Percentiles rank a stretch among this genome's conserved stretches.
Conservation (phyloP, 2,113 vertebrate species). For the Cyanoderma ruficeps region DNA sequence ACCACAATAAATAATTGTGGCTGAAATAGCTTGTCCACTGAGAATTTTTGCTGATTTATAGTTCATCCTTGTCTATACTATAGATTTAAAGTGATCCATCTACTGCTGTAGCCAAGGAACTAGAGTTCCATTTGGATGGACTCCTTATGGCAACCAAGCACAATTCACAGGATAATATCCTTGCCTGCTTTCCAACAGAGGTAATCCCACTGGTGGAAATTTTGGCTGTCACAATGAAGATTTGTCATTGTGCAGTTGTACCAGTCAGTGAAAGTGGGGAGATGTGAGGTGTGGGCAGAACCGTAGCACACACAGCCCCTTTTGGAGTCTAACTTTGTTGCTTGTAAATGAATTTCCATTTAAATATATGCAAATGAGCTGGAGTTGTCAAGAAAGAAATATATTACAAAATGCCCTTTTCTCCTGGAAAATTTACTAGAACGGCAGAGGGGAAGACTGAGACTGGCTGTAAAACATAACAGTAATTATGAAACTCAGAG, state of each 20-base stretch:
- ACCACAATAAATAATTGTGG: slow-evolving; percentile 7
- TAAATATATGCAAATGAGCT: not conserved
- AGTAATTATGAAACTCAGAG: not conserved
- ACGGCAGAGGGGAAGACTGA: not conserved
- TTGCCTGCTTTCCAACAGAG: not conserved
- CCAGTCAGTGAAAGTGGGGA: not conserved
- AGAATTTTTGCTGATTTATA: not conserved
- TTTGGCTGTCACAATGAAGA: not conserved
- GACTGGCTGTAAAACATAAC: not conserved
- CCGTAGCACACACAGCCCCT: not conserved
- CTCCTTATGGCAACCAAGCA: not conserved
- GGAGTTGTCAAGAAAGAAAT: not conserved
- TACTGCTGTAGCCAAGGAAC: not conserved
- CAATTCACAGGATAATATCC: not conserved
- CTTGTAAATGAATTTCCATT: not conserved
- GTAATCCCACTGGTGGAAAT: not conserved
- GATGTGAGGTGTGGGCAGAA: not conserved
- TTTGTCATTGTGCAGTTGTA: not conserved
- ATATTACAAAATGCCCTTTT: not conserved
- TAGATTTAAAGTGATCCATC: not conserved
- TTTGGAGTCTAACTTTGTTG: not conserved
- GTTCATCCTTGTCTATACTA: not conserved
- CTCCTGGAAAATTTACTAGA: not conserved
- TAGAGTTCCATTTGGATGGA: not conserved
- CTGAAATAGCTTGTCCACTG: not conserved